Base-by-base conservation (phyloP, 1,140 invertebrate species). In the Drosophila santomea region DNA sequence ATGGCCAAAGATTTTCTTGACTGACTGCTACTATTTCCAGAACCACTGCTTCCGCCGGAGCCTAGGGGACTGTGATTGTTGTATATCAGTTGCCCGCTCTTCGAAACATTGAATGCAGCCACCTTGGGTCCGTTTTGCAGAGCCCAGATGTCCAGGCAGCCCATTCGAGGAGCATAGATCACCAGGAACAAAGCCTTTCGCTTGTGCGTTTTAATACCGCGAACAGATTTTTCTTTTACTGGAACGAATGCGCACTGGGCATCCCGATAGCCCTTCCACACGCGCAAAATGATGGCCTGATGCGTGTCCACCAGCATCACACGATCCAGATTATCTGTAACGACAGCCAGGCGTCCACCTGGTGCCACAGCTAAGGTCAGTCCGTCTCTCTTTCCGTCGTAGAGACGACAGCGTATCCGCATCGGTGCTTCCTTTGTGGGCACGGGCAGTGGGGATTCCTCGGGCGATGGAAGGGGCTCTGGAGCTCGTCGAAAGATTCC, bases 191-290 rank as follows among this genome's bases (percentile, higher is more conserved):
- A 90, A 0, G 96, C 96, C 23, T 94, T 93, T 39, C 94, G 92
- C 44, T 76, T 67, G 32, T 90, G 80, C 2, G 92, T 92, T 35
- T 92, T 91, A 12, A 91, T 78, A 0, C 90, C 90, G 51, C 92
- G 92, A 6, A 90, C 68, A 4, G 83, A 78, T 62, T 80, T 80
- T 60, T 93, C 93, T 38, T 92, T 92, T 10, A 93, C 79, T 20
- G 92, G 80, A 14, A 98, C 93, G 95, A 98, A 99, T 7, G 96
- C 96, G 93, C 96, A 97, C 89, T 99, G 97, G 8, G 98, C 97
- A 93, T 99, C 97, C 62, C 98, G 93, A 91, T 98, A 99, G 10
- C 98, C 98, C 94, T 99, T 99, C 94, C 97, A 98, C 91, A 98
- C 96, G 63, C 97, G 94, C 17, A 98, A 91, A 17, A 96, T 95